A percentile compares a stretch with the other conserved stretches of the same genome.
Conservation (phyloP, 92 coral and sea anemone species). For the Desmophyllum pertusum region DNA sequence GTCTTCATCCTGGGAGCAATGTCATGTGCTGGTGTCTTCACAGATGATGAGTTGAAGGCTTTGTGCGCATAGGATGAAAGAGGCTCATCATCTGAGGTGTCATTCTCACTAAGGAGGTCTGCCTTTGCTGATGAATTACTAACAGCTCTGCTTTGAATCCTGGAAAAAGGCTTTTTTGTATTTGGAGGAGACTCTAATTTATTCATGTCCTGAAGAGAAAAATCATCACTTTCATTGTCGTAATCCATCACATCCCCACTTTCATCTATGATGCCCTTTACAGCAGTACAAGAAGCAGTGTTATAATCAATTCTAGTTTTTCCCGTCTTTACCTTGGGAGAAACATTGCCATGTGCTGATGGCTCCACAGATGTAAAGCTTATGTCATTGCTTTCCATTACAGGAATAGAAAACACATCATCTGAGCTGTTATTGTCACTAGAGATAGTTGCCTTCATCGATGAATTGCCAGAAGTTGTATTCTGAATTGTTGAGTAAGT, state of each 20-base stretch:
- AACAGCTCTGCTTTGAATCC: background rate
- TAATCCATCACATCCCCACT: background rate
- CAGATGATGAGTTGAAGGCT: background rate
- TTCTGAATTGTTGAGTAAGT: background rate
- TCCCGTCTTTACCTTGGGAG: background rate
- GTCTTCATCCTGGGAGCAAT: background rate
- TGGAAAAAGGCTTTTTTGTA: background rate
- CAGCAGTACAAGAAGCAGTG: background rate
- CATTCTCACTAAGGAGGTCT: background rate
- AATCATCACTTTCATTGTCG: background rate
- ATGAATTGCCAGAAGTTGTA: background rate
- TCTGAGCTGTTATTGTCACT: constrained; percentile 3
- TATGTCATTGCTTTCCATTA: background rate
- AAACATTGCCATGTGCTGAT: background rate
- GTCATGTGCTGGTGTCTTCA: background rate
- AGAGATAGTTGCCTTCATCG: too few relatives aligned
- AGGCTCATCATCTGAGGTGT: background rate
- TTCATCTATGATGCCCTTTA: background rate
- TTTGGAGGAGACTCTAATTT: background rate
- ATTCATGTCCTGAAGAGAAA: background rate
- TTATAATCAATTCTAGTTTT: background rate
- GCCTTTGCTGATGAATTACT: background rate
- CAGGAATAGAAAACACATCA: background rate
- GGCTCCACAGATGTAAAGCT: background rate
- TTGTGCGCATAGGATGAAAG: background rate